These are phyloP conservation scores for Athene cunicularia DNA, from an alignment of 2,113 vertebrate genomes.

Conservation along the genomic window DNA sequence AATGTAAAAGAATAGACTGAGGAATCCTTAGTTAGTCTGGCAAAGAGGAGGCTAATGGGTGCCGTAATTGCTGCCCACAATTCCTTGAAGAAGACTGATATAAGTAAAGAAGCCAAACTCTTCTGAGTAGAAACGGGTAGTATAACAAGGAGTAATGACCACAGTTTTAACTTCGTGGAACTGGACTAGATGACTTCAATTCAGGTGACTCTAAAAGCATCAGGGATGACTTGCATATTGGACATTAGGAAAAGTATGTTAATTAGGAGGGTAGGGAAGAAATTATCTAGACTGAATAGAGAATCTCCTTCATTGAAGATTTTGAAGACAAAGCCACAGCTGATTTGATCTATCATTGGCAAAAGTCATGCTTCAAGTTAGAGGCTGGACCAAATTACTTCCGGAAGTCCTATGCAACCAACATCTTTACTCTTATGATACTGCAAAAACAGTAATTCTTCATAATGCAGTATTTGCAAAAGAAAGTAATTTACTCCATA, in stretches of 20 bases:
- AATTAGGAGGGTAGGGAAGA: neutral
- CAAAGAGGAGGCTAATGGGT: neutral
- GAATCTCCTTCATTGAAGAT: neutral
- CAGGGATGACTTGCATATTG: neutral
- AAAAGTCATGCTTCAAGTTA: neutral
- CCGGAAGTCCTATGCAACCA: neutral
- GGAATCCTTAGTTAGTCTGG: neutral
- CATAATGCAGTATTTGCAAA: neutral
- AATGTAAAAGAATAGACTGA: neutral
- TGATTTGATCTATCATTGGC: neutral
- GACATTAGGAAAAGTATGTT: neutral
- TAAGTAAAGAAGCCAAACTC: neutral
- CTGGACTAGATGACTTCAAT: neutral
- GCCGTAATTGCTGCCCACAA: neutral
- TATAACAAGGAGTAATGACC: neutral
- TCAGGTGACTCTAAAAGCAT: neutral
- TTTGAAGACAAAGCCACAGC: neutral
- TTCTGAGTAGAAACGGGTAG: neutral
- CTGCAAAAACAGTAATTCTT: neutral
- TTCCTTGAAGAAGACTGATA: neutral
- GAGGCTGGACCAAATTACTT: neutral
- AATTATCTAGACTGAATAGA: neutral
- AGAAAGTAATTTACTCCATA: neutral
- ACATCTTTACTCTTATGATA: neutral
- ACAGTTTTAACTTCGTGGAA: neutral